Base-by-base conservation (phyloP, 2,113 vertebrate genomes). In the Apus apus region DNA sequence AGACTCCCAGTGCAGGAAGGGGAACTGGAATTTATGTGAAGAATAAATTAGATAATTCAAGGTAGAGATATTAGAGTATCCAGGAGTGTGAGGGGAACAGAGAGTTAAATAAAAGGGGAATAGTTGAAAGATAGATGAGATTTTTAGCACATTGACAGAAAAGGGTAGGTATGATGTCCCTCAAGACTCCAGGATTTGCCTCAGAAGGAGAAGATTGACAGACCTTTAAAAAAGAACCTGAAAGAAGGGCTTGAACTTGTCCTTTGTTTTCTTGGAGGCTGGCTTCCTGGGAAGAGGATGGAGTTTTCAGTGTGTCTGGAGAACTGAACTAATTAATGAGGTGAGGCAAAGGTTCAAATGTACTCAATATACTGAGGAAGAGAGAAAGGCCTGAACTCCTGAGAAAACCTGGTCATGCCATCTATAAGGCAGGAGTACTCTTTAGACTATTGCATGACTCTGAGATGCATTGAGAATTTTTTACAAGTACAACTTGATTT, bases 191-290 rank as follows among this genome's bases (percentile, higher is more conserved):
- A 58, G 48, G 38, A 64, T 81, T 89, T 14, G 2, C 73, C 80
- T 96, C 53, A 89, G 64, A 96, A 95, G 62, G 73, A 83, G 53
- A 89, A 94, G 93, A 94, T 87, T 95, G 95, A 96, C 95, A 96
- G 86, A 89, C 53, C 70, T 97, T 89, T 92, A 64, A 92, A 85
- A 77, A 94, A 80, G 64, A 67, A 85, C 32, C 60, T 67, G 68
- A 92, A 87, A 93, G 67, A 86, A 91, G 77, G 81, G 73, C 82
- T 96, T 93, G 90, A 96, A 94, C 87, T 92, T 86, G 85, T 88
- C 73, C 85, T 96, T 92, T 87, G 57, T 90, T 96, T 95, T 94
- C 85, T 85, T 94, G 82, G 87, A 83, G 79, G 13, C 72, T 90
- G 60, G 78, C 43, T 93, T 53, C 67, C 67, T 67, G 72, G 61